These are phyloP conservation scores for Passer domesticus DNA, from an alignment of 2,113 vertebrate genomes.

Conservation along the genomic window DNA sequence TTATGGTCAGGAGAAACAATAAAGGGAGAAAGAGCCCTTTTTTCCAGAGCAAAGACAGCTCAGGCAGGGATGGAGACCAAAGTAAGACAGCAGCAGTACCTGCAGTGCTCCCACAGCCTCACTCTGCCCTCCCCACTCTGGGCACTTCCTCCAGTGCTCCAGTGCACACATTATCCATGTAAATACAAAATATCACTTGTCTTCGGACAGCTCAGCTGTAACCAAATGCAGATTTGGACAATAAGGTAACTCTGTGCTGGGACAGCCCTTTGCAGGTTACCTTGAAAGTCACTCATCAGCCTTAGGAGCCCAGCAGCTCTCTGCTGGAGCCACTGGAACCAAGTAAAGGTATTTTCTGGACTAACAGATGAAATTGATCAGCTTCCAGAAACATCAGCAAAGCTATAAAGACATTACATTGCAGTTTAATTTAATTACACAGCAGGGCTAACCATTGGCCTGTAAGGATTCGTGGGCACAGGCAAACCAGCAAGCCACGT, in stretches of 20 bases:
- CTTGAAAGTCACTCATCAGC: background rate
- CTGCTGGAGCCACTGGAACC: background rate
- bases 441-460: background rate
- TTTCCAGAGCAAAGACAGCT: background rate
- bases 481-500: fast-evolving
- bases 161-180: fast-evolving
- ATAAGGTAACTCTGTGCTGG: too few relatives aligned
- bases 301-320: background rate
- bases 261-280: background rate
- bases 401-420: background rate
- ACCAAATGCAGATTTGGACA: background rate
- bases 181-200: background rate
- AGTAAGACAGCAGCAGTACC: fast-evolving
- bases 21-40: background rate
- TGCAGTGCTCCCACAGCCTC: background rate
- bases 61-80: background rate
- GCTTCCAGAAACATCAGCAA: background rate
- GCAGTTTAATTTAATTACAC: background rate
- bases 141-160: background rate
- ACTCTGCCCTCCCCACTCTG: background rate
- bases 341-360: background rate
- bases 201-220: background rate
- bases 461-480: background rate
- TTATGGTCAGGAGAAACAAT: background rate
- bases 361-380: background rate